Base-by-base conservation (phyloP, 2,888 invertebrate species). In the Spilarctia lutea region DNA sequence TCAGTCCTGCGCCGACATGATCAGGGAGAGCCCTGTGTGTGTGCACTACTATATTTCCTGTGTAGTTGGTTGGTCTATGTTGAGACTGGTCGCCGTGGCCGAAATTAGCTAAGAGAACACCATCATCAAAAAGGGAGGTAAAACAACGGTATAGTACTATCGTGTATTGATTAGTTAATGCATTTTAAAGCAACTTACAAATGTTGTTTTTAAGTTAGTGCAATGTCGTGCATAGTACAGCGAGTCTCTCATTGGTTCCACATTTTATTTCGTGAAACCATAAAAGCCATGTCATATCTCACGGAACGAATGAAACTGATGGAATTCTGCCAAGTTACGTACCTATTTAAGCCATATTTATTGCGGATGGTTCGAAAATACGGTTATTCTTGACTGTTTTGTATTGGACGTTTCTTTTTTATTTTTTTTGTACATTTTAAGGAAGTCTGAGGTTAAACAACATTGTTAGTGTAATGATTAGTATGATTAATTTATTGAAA, bases 291-390 rank as follows among this genome's bases (percentile, higher is more conserved):
- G 45, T 68, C 67, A 45, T 30, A 68, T 76, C 68, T 68, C 77
- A 68, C 75, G 71, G 30, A 71, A 70, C 73, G 39, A 77, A 76
- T 71, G 48, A 33, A 79, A 52, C 27, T 72, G 67, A 77, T 83
- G 83, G 85, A 83, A 77, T 39, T 16, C 42, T 76, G 83, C 83
- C 83, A 83, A 83, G 69, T 68, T 24, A 68, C 45, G 30, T 27
- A 74, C 52, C 3, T 74, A 66, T 63, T 56, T 52, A 75, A 60
- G 69, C 71, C 65, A 68, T 45, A 72, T 80, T 73, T 30, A 27
- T 68, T 69, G n/a, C n/a, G 30, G n/a, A 66, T n/a, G 33, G 48
- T 68, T 68, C 1, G 52, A 52, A 30, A 69, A 48, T 65, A 2
- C 30, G 2, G 16, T 7, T 63, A 60, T 63, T 63, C 16, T 16